Conservation (phyloP, 92 coral and sea anemone genomes). For the Phenganax marumi region DNA sequence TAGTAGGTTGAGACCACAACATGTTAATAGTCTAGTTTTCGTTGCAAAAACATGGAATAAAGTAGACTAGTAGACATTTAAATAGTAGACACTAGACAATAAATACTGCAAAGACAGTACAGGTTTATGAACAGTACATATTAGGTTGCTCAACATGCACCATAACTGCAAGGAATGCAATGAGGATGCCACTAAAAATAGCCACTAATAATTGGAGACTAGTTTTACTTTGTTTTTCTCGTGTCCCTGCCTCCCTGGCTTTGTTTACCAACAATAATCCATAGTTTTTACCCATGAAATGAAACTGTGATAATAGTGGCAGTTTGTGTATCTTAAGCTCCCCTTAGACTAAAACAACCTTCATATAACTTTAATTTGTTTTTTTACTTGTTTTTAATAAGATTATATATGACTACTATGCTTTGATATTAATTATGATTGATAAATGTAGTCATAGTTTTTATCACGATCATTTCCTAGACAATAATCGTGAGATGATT, state of each 20-base stretch:
- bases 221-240: too few relatives aligned
- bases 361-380: constrained; percentile 28
- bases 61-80: constrained; percentile 13
- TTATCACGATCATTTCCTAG: background rate
- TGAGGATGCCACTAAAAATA: too few relatives aligned
- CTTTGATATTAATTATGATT: background rate
- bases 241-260: too few relatives aligned
- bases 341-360: background rate
- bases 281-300: too few relatives aligned
- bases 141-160: too few relatives aligned
- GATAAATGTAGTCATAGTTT: background rate
- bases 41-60: constrained; percentile 37
- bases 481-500: constrained; percentile 2
- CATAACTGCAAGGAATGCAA: too few relatives aligned
- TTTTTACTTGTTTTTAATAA: constrained; percentile 6
- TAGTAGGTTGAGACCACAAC: constrained; percentile 31
- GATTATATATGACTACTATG: background rate
- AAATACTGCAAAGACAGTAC: constrained; percentile 13
- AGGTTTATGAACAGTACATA: constrained; percentile 26
- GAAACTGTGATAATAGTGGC: too few relatives aligned
- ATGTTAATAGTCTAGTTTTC: constrained; percentile 31
- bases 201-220: too few relatives aligned
- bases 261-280: too few relatives aligned
- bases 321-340: too few relatives aligned
- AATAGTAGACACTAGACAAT: background rate